phyloP scores from a whole-genome alignment of 2,797 vertebrate genomes.

The Phrynocephalus guinanensis region DNA sequence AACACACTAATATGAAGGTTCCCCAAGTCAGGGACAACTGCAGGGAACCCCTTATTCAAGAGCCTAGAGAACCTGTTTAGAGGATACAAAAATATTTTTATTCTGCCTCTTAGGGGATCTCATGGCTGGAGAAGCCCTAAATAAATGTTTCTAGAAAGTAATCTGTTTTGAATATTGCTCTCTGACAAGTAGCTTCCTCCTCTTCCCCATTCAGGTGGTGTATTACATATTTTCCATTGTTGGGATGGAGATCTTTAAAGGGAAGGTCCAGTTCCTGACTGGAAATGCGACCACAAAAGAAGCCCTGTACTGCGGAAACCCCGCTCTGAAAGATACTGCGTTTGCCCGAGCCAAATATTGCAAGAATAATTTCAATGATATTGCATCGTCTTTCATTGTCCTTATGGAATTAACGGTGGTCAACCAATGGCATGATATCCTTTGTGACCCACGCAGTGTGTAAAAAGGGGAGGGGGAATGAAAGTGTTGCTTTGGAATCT shows the following conservation, averaged over 20 bases:
- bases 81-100: no score
- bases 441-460: constrained; percentile 55
- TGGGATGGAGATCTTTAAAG: constrained; percentile 94
- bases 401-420: constrained; percentile 93
- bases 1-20: no score
- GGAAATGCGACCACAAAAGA: constrained; percentile 59
- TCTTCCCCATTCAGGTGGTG: constrained; percentile 82
- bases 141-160: no score
- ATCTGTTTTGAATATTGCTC: no score
- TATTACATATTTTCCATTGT: constrained; percentile 93
- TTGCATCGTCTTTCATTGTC: constrained; percentile 86
- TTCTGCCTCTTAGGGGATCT: no score
- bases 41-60: not conserved
- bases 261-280: constrained; percentile 82
- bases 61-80: no score
- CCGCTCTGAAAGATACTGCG: constrained; percentile 77
- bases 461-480: no score
- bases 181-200: constrained; percentile 15
- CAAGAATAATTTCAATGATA: constrained; percentile 94
- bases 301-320: constrained; percentile 83
- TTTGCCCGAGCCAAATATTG: constrained; percentile 89
- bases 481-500: not conserved
- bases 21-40: no score
- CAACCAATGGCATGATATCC: constrained; percentile 98
- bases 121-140: no score